These are phyloP conservation scores for Holocentrus rufus DNA, from an alignment of 2,797 vertebrate genomes.

Conservation along the genomic window DNA sequence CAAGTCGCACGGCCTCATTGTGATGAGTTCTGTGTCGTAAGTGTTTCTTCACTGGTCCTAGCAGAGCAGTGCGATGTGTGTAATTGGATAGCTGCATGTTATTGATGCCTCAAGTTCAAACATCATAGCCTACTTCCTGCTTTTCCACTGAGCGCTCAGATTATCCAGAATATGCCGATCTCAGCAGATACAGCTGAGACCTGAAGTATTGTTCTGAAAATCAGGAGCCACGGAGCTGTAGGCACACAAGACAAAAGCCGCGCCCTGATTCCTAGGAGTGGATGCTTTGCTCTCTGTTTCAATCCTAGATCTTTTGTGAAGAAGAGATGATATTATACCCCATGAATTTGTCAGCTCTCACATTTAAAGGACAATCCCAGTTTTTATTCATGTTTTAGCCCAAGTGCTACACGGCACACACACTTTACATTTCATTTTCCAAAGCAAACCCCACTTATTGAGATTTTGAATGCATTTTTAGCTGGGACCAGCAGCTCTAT, in stretches of 20 bases:
- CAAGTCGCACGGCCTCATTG: slow-evolving; percentile 18
- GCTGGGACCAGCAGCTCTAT: no score
- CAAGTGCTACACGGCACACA: no score
- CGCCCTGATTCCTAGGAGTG: slow-evolving; percentile 8
- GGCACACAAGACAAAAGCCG: slow-evolving; percentile 11
- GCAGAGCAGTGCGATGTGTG: slow-evolving; percentile 41
- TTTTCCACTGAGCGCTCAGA: slow-evolving; percentile 42
- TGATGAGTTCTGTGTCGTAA: not conserved
- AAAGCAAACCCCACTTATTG: no score
- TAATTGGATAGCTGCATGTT: slow-evolving; percentile 52
- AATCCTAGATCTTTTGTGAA: not conserved
- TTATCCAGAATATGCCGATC: slow-evolving; percentile 40
- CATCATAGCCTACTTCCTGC: slow-evolving; percentile 61
- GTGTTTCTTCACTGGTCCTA: slow-evolving; percentile 18
- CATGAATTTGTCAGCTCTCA: slow-evolving; percentile 3
- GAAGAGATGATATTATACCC: not conserved
- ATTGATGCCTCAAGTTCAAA: slow-evolving; percentile 65
- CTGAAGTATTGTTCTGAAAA: slow-evolving; percentile 30
- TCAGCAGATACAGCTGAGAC: slow-evolving; percentile 22
- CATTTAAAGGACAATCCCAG: no score
- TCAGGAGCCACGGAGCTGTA: not conserved
- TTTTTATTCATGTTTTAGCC: no score
- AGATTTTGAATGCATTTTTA: no score
- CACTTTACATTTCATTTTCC: no score
- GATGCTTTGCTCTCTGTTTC: not conserved